These are phyloP conservation scores for Amiota minor DNA, from an alignment of 2,888 invertebrate genomes.

Conservation along the genomic window DNA sequence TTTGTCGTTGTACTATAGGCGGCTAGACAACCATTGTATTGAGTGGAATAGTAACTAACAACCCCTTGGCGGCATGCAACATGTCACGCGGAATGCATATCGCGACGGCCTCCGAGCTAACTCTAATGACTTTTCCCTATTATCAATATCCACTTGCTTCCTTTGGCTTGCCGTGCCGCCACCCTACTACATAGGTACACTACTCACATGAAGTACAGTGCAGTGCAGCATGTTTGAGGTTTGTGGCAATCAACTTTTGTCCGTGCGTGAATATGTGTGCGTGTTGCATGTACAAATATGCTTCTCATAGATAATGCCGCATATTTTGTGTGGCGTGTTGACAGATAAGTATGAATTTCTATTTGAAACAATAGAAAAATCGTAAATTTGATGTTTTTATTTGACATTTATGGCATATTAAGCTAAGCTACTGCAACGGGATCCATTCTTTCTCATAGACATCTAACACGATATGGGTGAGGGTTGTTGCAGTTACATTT, in stretches of 20 bases:
- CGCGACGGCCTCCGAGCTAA: not conserved
- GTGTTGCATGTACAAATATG: not conserved
- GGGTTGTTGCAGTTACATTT: not conserved
- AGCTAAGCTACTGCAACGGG: constrained; percentile 52
- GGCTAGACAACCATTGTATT: too few relatives aligned
- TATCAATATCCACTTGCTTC: constrained; percentile 12
- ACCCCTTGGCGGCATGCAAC: constrained; percentile 23
- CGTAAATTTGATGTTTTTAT: constrained; percentile 65
- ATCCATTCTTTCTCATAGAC: constrained; percentile 16
- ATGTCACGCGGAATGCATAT: not conserved
- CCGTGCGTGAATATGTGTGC: not conserved
- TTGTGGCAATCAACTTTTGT: not conserved
- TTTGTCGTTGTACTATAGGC: too few relatives aligned
- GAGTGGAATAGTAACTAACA: not conserved
- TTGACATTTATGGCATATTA: constrained; percentile 64
- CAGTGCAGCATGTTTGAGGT: too few relatives aligned
- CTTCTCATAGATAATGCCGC: too few relatives aligned
- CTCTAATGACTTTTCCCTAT: too few relatives aligned
- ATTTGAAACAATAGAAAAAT: constrained; percentile 13
- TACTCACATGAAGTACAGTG: too few relatives aligned
- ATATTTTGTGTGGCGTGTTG: constrained; percentile 42
- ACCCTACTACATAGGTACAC: too few relatives aligned
- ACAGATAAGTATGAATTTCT: constrained; percentile 57
- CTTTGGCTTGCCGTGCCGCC: too few relatives aligned
- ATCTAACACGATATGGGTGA: constrained; percentile 19